A percentile compares a stretch with the other conserved stretches of the same genome.
These are phyloP conservation scores for Medauroidea extradentata DNA, from an alignment of 1,140 invertebrate species.

Conservation along the genomic window DNA sequence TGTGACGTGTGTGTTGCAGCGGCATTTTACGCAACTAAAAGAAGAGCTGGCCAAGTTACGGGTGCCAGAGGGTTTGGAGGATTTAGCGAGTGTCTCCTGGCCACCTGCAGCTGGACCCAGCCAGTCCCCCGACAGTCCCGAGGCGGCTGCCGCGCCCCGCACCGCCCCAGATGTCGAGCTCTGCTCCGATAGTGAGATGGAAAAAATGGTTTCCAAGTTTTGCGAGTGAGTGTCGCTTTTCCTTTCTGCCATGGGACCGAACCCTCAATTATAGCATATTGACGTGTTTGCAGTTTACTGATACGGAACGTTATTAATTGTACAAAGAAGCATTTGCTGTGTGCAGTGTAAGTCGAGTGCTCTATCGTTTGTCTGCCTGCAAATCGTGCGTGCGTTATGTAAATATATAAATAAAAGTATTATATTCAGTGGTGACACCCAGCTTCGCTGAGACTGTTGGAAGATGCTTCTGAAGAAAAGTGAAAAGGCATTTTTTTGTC, in stretches of 20 bases:
- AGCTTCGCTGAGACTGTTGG: too few relatives aligned
- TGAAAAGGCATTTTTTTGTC: too few relatives aligned
- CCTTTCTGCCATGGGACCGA: not conserved
- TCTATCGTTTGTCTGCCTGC: too few relatives aligned
- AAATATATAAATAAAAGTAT: too few relatives aligned
- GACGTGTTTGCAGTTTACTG: too few relatives aligned
- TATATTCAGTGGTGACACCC: too few relatives aligned
- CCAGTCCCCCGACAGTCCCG: constrained; percentile 38
- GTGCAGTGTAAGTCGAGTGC: too few relatives aligned
- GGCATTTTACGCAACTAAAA: constrained; percentile 71
- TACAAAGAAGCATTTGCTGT: too few relatives aligned
- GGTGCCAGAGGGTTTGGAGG: constrained; percentile 65
- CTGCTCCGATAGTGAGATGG: constrained; percentile 64
- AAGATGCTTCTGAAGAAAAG: too few relatives aligned
- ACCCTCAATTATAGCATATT: too few relatives aligned
- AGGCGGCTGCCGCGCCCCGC: constrained; percentile 32
- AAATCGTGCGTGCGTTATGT: too few relatives aligned
- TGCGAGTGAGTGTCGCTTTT: constrained; percentile 45
- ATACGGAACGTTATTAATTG: too few relatives aligned
- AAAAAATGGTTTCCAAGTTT: constrained; percentile 68
- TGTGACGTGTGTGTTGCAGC: constrained; percentile 49
- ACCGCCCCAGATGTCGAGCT: constrained; percentile 35
- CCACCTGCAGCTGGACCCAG: constrained; percentile 50
- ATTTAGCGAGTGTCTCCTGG: constrained; percentile 49
- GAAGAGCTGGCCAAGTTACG: constrained; percentile 75